Evolutionary conservation across 92 coral and sea anemone genomes (phyloP).

Genomic region (Heliopora coerulea): DNA sequence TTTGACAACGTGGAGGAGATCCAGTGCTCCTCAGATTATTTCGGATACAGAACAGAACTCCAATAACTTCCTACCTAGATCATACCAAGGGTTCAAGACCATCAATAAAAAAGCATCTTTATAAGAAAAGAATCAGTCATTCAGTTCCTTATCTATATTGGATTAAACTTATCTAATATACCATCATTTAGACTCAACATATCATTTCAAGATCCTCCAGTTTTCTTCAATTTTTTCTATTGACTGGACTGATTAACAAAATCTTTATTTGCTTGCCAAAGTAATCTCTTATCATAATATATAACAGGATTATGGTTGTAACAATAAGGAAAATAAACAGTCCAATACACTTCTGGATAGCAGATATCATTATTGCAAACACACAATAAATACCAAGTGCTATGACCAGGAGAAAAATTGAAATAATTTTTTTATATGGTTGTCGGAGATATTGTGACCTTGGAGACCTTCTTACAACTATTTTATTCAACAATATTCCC

Average conservation of each 20-base stretch:
- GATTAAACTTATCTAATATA: too few relatives aligned
- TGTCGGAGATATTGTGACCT: not conserved
- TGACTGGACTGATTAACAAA: slow-evolving; percentile 60
- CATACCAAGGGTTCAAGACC: too few relatives aligned
- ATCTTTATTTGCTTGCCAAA: slow-evolving; percentile 64
- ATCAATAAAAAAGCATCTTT: too few relatives aligned
- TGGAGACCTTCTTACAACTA: slow-evolving; percentile 8
- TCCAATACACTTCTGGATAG: slow-evolving; percentile 53
- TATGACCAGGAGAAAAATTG: slow-evolving; percentile 13
- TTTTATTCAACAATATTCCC: slow-evolving; percentile 7
- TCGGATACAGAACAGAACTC: too few relatives aligned
- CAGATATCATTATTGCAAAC: slow-evolving; percentile 49
- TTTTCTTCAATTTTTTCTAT: slow-evolving; percentile 50
- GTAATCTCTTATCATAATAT: slow-evolving; percentile 71
- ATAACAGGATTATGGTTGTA: slow-evolving; percentile 64
- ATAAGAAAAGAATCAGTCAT: too few relatives aligned
- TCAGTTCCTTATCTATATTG: too few relatives aligned
- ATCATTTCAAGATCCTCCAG: slow-evolving; percentile 84
- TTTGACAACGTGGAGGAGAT: too few relatives aligned
- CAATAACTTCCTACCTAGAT: too few relatives aligned
- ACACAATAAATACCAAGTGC: slow-evolving; percentile 31
- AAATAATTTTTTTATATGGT: slow-evolving; percentile 5
- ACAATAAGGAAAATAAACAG: slow-evolving; percentile 67
- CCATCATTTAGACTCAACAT: too few relatives aligned
- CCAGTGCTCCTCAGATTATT: too few relatives aligned